Evolutionary conservation across 2,113 vertebrate species (phyloP).

Genomic region (Rhabdomys dilectus): DNA sequence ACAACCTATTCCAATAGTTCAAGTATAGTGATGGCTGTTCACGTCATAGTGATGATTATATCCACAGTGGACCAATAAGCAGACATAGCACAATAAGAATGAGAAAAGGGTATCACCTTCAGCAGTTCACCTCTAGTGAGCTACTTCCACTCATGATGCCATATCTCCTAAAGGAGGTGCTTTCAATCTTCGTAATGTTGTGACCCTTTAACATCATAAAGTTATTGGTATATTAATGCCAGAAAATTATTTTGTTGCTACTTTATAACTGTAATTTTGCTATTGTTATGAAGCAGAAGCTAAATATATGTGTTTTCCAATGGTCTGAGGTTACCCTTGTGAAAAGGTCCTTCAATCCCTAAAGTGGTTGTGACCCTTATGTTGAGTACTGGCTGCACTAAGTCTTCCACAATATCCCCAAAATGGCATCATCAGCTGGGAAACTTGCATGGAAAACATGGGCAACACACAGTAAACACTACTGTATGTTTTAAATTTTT

Average conservation of each 20-base stretch:
- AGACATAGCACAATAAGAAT: neutral
- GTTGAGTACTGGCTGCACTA: neutral
- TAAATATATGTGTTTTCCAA: neutral
- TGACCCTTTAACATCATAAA: neutral
- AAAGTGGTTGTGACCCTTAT: neutral
- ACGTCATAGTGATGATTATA: too few species aligned
- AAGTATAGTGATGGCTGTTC: neutral
- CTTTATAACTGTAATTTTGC: neutral
- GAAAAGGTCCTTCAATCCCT: neutral
- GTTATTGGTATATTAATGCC: too few species aligned
- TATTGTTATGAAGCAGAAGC: neutral
- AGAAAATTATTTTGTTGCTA: neutral
- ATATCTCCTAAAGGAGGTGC: neutral
- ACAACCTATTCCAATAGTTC: too few species aligned
- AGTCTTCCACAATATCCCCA: neutral
- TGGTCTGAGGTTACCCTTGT: neutral
- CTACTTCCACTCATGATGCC: neutral
- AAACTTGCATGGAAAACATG: neutral
- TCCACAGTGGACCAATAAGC: neutral
- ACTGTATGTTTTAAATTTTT: neutral
- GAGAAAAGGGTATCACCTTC: neutral
- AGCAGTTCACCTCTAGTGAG: neutral
- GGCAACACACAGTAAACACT: neutral
- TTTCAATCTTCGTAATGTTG: neutral
- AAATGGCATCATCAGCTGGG: neutral